Base-by-base conservation (phyloP, 2,797 vertebrate genomes). In the Buphagus erythrorhynchus region DNA sequence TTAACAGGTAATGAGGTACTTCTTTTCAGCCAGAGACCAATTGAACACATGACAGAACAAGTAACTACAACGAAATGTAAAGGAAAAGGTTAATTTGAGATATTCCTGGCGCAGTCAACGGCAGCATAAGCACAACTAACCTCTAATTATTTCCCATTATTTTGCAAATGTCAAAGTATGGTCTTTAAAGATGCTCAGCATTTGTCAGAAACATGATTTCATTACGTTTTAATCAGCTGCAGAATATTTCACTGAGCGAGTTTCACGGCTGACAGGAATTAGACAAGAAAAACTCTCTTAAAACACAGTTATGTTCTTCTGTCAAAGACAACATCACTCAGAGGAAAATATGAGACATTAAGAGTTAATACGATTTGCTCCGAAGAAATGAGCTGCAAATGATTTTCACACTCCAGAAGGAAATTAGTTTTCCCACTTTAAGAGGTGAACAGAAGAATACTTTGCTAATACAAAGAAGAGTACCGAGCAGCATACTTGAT, bases 381-480 rank as follows among this genome's bases (percentile, higher is more conserved):
- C 1, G 0, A 78, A 78, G 67, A 73, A 79, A 84, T 59, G 78
- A 77, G 45, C 69, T 52, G 67, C 65, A 74, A 36, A 77, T 80
- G 49, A 79, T 86, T 86, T 88, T 94, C 94, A 88, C 77, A 58
- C 83, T 68, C 81, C 78, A 54, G 73, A 93, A 97, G 88, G 79
- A 95, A 97, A 93, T 46, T 16, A 73, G 74, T 86, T 86, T 93
- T 66, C 65, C 66, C 77, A 57, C 52, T 83, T 62, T 14, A 17
- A 79, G 57, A 45, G 75, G 52, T 25, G 46, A 91, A 52, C 4
- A 78, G 77, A 78, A 77, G 75, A 78, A 38, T 58, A 72, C 12
- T 90, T 85, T 1, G 4, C 38, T 76, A 58, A 78, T 48, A 29
- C 26, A 66, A 86, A 31, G 12, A 5, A 6, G 29, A 68, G 15